Percentiles rank a stretch among this genome's conserved stretches.
phyloP scores from a whole-genome alignment of 2,888 invertebrate species.

The Subacronicta megacephala region DNA sequence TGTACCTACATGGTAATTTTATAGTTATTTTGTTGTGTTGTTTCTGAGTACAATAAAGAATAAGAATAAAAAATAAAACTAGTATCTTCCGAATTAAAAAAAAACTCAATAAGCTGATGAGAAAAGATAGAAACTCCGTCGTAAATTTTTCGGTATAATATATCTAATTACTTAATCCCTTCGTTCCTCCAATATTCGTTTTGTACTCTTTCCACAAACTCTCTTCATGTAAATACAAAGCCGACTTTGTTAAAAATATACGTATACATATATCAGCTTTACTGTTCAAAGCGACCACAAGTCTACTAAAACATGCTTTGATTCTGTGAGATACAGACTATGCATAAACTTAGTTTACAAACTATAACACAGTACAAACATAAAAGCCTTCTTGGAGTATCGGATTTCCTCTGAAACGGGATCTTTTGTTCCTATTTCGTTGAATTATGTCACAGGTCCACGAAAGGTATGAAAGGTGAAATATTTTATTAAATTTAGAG shows the following conservation, averaged over 20 bases:
- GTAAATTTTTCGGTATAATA: background rate
- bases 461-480: conserved; percentile 1
- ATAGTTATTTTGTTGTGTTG: too few species aligned
- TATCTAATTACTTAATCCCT: background rate
- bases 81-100: too few species aligned
- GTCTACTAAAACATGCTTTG: conserved; percentile 40
- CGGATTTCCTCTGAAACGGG: conserved; percentile 36
- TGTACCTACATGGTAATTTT: too few species aligned
- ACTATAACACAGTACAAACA: conserved; percentile 33
- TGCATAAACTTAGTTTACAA: conserved; percentile 33
- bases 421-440: conserved; percentile 24
- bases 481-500: background rate
- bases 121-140: too few species aligned
- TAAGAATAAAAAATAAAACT: too few species aligned
- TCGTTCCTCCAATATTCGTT: background rate
- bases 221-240: conserved; percentile 8
- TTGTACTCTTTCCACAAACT: conserved; percentile 9
- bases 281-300: conserved; percentile 49
- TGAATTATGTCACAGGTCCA: conserved; percentile 4
- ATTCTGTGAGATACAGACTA: conserved; percentile 38
- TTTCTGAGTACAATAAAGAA: too few species aligned
- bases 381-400: conserved; percentile 20
- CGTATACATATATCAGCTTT: conserved; percentile 24
- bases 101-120: too few species aligned
- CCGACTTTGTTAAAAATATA: conserved; percentile 45